Evolutionary conservation across 2,113 vertebrate genomes (phyloP).

Genomic region (Catagonus wagneri): DNA sequence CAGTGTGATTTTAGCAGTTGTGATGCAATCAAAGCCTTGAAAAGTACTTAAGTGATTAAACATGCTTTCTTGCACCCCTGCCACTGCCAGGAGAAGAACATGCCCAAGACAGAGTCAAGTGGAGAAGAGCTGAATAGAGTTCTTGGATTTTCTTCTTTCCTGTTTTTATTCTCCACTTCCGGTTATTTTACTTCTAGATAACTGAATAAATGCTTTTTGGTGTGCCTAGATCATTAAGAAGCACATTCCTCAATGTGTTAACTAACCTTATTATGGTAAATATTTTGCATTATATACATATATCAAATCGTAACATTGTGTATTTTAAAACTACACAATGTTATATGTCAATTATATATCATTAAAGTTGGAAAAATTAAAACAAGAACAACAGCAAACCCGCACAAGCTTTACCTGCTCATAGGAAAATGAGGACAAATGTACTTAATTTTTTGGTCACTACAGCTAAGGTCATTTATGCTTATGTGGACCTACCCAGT

Average conservation of each 20-base stretch:
- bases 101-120: background rate
- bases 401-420: background rate
- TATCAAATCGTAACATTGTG: background rate
- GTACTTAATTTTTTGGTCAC: background rate
- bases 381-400: background rate
- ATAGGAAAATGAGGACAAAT: background rate
- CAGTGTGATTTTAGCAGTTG: background rate
- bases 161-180: background rate
- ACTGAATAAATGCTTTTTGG: background rate
- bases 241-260: background rate
- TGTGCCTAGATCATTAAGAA: background rate
- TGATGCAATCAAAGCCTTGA: background rate
- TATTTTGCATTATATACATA: background rate
- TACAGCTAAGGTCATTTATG: background rate
- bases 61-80: background rate
- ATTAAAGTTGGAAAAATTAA: conserved; percentile 1
- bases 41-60: background rate
- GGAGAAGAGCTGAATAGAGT: background rate
- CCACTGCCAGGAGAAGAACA: background rate
- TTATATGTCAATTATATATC: background rate
- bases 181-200: background rate
- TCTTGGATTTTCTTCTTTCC: background rate
- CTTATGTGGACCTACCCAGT: background rate
- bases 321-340: background rate
- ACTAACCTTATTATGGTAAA: background rate